Evolutionary conservation across 2,113 vertebrate species (phyloP).

Genomic region (Paratilapia polleni): DNA sequence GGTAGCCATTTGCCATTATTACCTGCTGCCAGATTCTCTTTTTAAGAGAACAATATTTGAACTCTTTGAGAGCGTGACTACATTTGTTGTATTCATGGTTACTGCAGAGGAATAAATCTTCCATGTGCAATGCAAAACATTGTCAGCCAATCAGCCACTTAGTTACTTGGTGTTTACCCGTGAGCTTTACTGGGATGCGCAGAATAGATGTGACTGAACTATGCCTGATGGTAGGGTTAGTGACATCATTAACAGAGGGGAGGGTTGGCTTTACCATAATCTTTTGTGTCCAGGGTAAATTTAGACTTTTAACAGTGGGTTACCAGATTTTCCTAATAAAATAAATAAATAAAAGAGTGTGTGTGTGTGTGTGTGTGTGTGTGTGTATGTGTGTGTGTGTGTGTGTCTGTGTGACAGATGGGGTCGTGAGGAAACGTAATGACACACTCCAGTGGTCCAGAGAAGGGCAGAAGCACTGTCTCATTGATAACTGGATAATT

Average conservation of each 20-base stretch:
- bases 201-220: neutral
- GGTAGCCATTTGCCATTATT: too few species aligned
- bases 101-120: too few species aligned
- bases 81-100: too few species aligned
- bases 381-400: neutral
- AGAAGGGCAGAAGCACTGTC: slow-evolving; percentile 63
- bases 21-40: too few species aligned
- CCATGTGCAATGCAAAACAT: too few species aligned
- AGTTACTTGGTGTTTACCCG: neutral
- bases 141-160: neutral
- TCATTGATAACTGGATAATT: slow-evolving; percentile 77
- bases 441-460: slow-evolving; percentile 75
- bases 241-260: neutral
- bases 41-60: too few species aligned
- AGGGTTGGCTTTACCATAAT: slow-evolving; percentile 16
- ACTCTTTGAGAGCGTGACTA: too few species aligned
- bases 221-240: neutral
- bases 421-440: slow-evolving; percentile 71
- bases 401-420: slow-evolving; percentile 55
- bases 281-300: neutral
- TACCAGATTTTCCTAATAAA: slow-evolving; percentile 9
- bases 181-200: neutral
- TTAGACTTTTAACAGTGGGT: slow-evolving; percentile 23
- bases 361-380: neutral
- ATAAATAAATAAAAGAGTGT: neutral